Conservation (phyloP, 1,140 invertebrate genomes). For the Drosophila sulfurigaster region DNA sequence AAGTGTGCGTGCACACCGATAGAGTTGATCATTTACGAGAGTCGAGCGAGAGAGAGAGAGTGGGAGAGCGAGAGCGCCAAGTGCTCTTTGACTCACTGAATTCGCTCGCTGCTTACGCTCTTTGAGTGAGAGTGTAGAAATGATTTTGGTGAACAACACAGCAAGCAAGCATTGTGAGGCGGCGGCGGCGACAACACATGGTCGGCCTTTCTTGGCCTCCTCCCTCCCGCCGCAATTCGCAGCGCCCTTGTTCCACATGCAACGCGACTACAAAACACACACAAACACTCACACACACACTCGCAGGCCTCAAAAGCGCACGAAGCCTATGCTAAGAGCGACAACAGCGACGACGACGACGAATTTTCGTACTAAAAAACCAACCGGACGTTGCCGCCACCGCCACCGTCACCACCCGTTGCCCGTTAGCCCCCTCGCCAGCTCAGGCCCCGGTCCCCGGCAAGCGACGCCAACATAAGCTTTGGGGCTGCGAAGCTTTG, state of each 20-base stretch:
- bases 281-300: too few species aligned
- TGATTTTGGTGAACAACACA: conserved; percentile 32
- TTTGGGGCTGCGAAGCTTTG: conserved; percentile 55
- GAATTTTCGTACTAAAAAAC: conserved; percentile 79
- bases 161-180: conserved; percentile 35
- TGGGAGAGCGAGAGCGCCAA: too few species aligned
- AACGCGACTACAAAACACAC: conserved; percentile 29
- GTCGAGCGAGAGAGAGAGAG: conserved; percentile 11
- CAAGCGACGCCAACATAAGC: conserved; percentile 59
- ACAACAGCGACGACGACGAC: conserved; percentile 40
- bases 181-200: conserved; percentile 58
- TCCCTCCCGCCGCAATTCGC: conserved; percentile 8
- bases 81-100: conserved; percentile 52
- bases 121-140: conserved; percentile 30
- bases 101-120: conserved; percentile 25
- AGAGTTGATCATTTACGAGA: conserved; percentile 36
- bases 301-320: conserved; percentile 37
- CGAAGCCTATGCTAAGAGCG: conserved; percentile 51
- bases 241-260: conserved; percentile 43
- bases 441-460: conserved; percentile 1
- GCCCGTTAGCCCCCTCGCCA: conserved; percentile 14
- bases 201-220: conserved; percentile 35
- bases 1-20: conserved; percentile 14
- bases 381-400: conserved; percentile 77
- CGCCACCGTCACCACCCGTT: conserved; percentile 34